A percentile compares a stretch with the other conserved stretches of the same genome.
phyloP scores from a whole-genome alignment of 1,140 invertebrate genomes.

The Rhyzopertha dominica region DNA sequence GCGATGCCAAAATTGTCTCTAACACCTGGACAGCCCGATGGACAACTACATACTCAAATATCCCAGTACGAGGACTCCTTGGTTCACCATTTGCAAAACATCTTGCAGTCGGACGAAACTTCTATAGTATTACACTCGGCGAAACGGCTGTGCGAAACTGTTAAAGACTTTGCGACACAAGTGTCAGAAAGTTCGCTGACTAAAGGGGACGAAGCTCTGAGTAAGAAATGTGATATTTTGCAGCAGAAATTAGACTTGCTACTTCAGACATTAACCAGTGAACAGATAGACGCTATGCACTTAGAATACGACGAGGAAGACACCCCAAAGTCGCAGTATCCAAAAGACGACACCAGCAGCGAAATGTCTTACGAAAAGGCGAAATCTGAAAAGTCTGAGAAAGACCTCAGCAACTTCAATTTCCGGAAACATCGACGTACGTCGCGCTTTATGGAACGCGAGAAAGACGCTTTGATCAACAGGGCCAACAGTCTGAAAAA shows the following conservation, averaged over 20 bases:
- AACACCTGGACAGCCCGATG: slow-evolving; percentile 49
- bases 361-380: slow-evolving; percentile 40
- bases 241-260: slow-evolving; percentile 74
- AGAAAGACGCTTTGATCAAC: slow-evolving; percentile 53
- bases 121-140: slow-evolving; percentile 68
- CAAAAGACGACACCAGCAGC: slow-evolving; percentile 41
- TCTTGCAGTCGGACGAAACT: slow-evolving; percentile 80
- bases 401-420: slow-evolving; percentile 44
- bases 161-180: slow-evolving; percentile 70
- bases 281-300: slow-evolving; percentile 46
- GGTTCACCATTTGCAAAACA: slow-evolving; percentile 76
- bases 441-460: slow-evolving; percentile 44
- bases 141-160: slow-evolving; percentile 76
- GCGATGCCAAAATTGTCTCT: slow-evolving; percentile 56
- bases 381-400: slow-evolving; percentile 39
- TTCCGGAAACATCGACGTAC: slow-evolving; percentile 41
- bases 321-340: slow-evolving; percentile 21
- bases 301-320: slow-evolving; percentile 30
- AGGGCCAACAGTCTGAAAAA: slow-evolving; percentile 81
- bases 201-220: slow-evolving; percentile 58
- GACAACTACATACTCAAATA: slow-evolving; percentile 48
- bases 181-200: slow-evolving; percentile 53
- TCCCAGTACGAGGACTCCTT: slow-evolving; percentile 75
- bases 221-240: slow-evolving; percentile 66
- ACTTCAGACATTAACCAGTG: slow-evolving; percentile 66